phyloP scores from a whole-genome alignment of 2,113 vertebrate genomes.

The Todiramphus chloris region DNA sequence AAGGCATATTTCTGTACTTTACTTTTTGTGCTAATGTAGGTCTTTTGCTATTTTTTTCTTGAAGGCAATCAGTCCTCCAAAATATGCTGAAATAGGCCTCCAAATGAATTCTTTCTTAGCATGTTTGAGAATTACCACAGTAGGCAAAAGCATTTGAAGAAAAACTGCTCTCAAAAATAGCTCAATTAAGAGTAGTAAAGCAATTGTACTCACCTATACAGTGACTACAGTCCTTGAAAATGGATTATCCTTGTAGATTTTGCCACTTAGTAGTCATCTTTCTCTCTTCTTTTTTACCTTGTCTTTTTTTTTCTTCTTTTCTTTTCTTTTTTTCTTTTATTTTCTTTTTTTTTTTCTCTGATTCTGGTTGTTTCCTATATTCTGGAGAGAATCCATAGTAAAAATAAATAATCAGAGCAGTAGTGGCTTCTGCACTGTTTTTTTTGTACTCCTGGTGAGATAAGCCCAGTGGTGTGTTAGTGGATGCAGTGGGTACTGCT shows the following conservation, averaged over 20 bases:
- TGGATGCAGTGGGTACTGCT: neutral
- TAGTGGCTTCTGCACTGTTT: neutral
- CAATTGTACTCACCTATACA: neutral
- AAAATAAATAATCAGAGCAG: neutral
- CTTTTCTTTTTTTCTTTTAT: neutral
- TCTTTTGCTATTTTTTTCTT: neutral
- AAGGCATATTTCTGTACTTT: neutral
- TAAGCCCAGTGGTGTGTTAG: neutral
- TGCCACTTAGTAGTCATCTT: neutral
- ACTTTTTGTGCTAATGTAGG: neutral
- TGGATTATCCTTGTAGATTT: neutral
- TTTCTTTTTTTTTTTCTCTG: neutral
- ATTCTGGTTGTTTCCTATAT: neutral
- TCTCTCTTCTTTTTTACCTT: rapidly evolving
- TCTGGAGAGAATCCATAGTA: neutral
- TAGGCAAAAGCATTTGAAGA: constrained; percentile 19
- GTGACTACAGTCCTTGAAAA: neutral
- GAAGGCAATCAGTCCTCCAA: neutral
- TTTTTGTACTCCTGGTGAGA: neutral
- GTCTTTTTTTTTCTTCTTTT: rapidly evolving
- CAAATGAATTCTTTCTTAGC: neutral
- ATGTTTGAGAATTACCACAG: neutral
- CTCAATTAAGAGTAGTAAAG: constrained; percentile 3
- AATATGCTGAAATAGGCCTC: constrained; percentile 12
- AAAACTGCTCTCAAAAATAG: constrained; percentile 6